These are phyloP conservation scores for Oncorhynchus gorbuscha DNA, from an alignment of 2,113 vertebrate genomes.

Conservation along the genomic window DNA sequence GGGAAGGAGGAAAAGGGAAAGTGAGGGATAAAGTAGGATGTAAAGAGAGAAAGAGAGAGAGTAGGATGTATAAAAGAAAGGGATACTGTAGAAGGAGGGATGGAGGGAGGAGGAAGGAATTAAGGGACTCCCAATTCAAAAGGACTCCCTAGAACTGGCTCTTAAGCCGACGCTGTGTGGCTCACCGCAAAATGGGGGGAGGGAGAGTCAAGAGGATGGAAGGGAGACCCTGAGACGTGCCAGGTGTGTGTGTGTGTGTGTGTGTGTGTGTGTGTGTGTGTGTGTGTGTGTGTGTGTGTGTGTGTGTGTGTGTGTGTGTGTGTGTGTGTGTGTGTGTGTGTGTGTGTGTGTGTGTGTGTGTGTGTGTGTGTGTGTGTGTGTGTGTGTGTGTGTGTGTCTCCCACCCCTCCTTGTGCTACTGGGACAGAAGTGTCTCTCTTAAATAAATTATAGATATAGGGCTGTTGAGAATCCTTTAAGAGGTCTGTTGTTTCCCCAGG, in stretches of 20 bases:
- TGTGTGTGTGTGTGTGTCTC: no score
- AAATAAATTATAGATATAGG: no score
- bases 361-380: not conserved
- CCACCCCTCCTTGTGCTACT: no score
- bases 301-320: no score
- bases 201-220: slow-evolving; percentile 9
- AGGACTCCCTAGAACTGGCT: slow-evolving; percentile 47
- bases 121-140: slow-evolving; percentile 50
- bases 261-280: not conserved
- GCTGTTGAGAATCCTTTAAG: no score
- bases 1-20: slow-evolving; percentile 16
- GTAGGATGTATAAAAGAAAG: not conserved
- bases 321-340: not conserved
- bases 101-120: slow-evolving; percentile 35
- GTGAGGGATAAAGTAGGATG: not conserved
- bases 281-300: not conserved
- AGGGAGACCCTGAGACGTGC: slow-evolving; percentile 6
- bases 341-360: slow-evolving; percentile 11
- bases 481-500: no score
- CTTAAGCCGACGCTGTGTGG: slow-evolving; percentile 54
- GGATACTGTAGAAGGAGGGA: not conserved
- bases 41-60: no score
- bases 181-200: slow-evolving; percentile 53
- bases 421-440: no score
- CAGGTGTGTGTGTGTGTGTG: slow-evolving; percentile 2